A percentile compares a stretch with the other conserved stretches of the same genome.
phyloP scores from a whole-genome alignment of 2,113 vertebrate species.

The Leptocoma aspasia region DNA sequence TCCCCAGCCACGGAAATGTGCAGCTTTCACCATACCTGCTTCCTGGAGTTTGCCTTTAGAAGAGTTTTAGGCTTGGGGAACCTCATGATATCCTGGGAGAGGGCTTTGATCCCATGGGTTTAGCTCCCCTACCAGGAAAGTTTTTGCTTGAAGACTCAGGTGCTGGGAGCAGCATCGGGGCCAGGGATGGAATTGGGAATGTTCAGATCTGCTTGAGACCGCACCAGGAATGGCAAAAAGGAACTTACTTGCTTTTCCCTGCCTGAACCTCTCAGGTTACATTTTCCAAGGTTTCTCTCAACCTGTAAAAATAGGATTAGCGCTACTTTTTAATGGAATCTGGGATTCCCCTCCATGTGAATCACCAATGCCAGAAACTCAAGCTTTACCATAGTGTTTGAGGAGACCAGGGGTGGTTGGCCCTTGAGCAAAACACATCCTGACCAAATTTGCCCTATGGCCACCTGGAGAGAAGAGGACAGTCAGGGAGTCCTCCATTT shows the following conservation, averaged over 20 bases:
- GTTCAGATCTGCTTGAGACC: background rate
- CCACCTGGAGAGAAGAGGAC: background rate
- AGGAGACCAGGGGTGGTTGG: background rate
- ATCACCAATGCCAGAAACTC: background rate
- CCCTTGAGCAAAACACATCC: background rate
- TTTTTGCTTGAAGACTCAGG: background rate
- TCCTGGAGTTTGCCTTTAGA: background rate
- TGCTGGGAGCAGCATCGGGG: background rate
- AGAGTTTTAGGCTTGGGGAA: background rate
- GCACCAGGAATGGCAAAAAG: rapidly evolving
- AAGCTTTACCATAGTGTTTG: rapidly evolving
- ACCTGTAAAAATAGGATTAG: background rate
- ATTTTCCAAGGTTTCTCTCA: background rate
- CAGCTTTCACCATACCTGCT: background rate
- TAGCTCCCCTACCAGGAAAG: rapidly evolving
- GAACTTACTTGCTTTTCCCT: background rate
- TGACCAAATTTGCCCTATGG: background rate
- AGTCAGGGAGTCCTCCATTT: background rate
- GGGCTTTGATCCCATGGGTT: background rate
- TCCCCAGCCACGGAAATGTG: background rate
- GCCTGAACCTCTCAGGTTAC: background rate
- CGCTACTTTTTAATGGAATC: background rate
- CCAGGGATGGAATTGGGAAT: background rate
- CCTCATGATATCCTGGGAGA: background rate
- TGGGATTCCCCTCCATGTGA: background rate